Conservation (phyloP, 1,140 invertebrate genomes). For the Zelostemma sp. region DNA sequence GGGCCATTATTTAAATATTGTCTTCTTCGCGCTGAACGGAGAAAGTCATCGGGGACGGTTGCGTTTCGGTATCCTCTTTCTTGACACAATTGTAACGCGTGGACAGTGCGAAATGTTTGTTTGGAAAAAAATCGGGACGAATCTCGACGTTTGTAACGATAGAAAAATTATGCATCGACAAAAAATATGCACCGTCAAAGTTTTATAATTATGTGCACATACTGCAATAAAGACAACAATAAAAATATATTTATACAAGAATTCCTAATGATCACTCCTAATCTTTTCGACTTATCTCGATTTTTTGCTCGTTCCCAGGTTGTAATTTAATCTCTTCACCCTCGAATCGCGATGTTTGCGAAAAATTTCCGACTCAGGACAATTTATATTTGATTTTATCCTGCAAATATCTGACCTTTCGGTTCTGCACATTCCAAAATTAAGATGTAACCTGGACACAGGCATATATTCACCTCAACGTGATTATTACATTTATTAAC, state of each 20-base stretch:
- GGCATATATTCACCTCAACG: neutral
- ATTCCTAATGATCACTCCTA: constrained; percentile 4
- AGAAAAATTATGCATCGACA: no score
- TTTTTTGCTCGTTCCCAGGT: constrained; percentile 3
- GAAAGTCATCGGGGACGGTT: no score
- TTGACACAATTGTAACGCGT: no score
- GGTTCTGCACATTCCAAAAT: constrained; percentile 1
- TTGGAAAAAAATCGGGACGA: no score
- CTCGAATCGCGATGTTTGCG: constrained; percentile 2
- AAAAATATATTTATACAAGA: constrained; percentile 4
- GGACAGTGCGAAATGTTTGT: no score
- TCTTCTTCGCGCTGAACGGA: no score
- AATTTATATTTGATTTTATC: constrained; percentile 11
- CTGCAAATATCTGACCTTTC: constrained; percentile 7
- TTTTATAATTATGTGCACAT: neutral
- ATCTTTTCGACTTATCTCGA: constrained; percentile 12
- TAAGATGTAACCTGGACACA: neutral
- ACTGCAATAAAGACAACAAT: neutral
- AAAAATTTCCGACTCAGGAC: neutral
- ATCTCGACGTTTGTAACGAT: no score
- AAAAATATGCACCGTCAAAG: neutral
- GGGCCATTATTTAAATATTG: constrained; percentile 4
- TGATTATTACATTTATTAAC: constrained; percentile 1
- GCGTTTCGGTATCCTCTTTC: no score
- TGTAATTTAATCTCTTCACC: constrained; percentile 16